Base-by-base conservation (phyloP, 2,888 invertebrate species). In the Drosophila buzzatii region DNA sequence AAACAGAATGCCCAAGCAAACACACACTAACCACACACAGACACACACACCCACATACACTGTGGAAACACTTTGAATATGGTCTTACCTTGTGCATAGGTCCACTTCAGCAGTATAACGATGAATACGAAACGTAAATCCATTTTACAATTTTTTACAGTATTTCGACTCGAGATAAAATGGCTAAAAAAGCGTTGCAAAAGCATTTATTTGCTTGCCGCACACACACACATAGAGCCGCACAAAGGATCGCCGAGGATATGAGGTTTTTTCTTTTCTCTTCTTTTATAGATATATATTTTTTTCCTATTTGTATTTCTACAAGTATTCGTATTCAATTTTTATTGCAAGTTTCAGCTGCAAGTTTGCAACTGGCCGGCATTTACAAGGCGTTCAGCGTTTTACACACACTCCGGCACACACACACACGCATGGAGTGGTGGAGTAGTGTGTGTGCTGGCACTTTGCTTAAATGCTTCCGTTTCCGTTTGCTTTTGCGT, bases 91-190 rank as follows among this genome's bases (percentile, higher is more conserved):
- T 91, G 91, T 73, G 86, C 90, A 90, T 89, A 82, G 80, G 89
- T 91, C 91, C 91, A 92, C 85, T 91, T 91, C 79, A 92, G 86
- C 81, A 91, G 85, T 77, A 91, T 90, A 76, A 91, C 86, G 85
- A 91, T 91, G 89, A 91, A 87, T 79, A 92, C 82, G 85, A 91
- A 89, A 76, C 91, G 87, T 85, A 91, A 84, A 91, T 91, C 91
- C 91, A 91, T 91, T 85, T 89, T 86, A 84, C 82, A 85, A 81
- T 87, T 82, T 83, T 82, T 82, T 81, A 89, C 87, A 85, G 79
- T 77, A 81, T 78, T 86, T 85, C 79, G 91, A 76, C 83, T 83
- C 76, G 76, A 83, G 83, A 87, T 85, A 78, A 87, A 87, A 83
- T 85, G 89, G 86, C 81, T 79, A 81, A 90, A 87, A 81, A 90